A percentile compares a stretch with the other conserved stretches of the same genome.
Evolutionary conservation across 2,888 invertebrate species (phyloP).

Genomic region (Eristalis tenax): DNA sequence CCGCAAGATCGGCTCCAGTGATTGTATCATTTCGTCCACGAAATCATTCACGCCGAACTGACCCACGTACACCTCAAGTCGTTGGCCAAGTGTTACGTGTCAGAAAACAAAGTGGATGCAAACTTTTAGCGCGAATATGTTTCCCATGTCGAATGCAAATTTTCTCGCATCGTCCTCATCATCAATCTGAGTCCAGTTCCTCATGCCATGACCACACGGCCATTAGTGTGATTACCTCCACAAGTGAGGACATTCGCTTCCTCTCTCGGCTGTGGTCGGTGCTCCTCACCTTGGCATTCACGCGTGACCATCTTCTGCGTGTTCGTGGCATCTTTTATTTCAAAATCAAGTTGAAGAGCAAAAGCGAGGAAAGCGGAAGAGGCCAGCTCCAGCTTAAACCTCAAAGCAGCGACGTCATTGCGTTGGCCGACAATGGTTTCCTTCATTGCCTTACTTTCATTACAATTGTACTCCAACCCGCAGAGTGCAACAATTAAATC

Average conservation of each 20-base stretch:
- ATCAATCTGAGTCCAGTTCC: neutral
- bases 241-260: neutral
- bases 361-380: conserved; percentile 28
- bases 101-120: neutral
- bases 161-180: neutral
- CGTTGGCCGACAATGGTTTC: conserved; percentile 32
- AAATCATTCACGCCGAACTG: neutral
- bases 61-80: neutral
- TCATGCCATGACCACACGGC: neutral
- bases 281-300: neutral
- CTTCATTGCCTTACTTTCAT: conserved; percentile 63
- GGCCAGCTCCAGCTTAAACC: conserved; percentile 11
- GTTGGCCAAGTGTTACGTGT: neutral
- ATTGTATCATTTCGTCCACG: neutral
- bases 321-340: neutral
- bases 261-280: neutral
- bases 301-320: neutral
- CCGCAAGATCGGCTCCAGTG: neutral
- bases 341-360: conserved; percentile 26
- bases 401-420: conserved; percentile 35
- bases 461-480: neutral
- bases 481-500: conserved; percentile 46
- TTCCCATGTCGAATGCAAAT: neutral
- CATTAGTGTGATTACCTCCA: too few relatives aligned
- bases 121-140: neutral